Percentiles rank a stretch among this genome's conserved stretches.
Evolutionary conservation across 2,113 vertebrate genomes (phyloP).

Genomic region (Sorex araneus): DNA sequence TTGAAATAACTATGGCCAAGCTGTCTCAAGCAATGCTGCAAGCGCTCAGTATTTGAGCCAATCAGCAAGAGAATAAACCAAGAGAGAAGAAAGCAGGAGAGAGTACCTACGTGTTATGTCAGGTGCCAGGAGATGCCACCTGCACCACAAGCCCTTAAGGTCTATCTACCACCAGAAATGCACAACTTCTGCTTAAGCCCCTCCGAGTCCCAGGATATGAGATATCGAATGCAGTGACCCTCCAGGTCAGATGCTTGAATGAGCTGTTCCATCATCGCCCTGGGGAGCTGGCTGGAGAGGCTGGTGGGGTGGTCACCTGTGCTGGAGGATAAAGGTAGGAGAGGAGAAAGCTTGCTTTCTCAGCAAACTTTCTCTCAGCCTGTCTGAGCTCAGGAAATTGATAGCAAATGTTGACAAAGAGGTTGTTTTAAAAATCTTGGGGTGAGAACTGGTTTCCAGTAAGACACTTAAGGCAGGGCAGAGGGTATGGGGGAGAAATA

Average conservation of each 20-base stretch:
- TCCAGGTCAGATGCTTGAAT: slow-evolving; percentile 9
- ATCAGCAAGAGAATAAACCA: not conserved
- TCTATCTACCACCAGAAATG: not conserved
- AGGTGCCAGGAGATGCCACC: not conserved
- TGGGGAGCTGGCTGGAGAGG: not conserved
- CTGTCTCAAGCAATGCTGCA: not conserved
- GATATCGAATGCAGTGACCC: not conserved
- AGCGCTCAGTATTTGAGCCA: not conserved
- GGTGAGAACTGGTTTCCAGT: too few species aligned
- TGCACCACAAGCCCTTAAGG: not conserved
- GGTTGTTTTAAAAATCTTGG: not conserved
- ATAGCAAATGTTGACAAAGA: not conserved
- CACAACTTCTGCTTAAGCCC: not conserved
- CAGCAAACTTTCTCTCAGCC: not conserved
- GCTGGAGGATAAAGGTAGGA: too few species aligned
- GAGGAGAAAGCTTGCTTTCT: too few species aligned
- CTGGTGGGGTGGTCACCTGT: too few species aligned
- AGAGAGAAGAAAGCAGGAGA: not conserved
- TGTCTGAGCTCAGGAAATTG: not conserved
- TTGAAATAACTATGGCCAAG: not conserved
- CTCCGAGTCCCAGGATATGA: too few species aligned
- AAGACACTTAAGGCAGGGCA: too few species aligned
- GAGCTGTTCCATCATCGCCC: not conserved
- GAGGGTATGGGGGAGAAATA: too few species aligned
- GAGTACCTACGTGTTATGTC: not conserved